These are phyloP conservation scores for Petrocephalus microphthalmus DNA, from an alignment of 2,113 vertebrate genomes.

Conservation along the genomic window DNA sequence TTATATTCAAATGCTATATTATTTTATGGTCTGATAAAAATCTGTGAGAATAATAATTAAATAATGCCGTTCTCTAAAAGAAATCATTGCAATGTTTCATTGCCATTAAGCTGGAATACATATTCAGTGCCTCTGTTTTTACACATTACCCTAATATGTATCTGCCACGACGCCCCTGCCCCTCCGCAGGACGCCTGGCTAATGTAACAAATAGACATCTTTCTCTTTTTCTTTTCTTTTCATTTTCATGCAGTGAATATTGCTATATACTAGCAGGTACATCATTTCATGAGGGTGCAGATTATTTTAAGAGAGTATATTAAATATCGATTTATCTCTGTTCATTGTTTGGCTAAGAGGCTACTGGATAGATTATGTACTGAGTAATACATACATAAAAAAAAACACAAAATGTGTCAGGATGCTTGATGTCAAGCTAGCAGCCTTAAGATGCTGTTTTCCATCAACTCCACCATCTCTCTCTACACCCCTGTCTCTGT, in stretches of 20 bases:
- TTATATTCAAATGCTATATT: conserved; percentile 33
- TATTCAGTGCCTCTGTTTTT: neutral
- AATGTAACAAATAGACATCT: neutral
- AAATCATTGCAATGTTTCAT: neutral
- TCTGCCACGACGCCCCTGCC: neutral
- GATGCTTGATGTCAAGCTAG: neutral
- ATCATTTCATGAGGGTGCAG: neutral
- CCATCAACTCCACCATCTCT: neutral
- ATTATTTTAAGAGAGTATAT: neutral
- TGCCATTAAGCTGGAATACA: neutral
- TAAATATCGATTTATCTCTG: neutral
- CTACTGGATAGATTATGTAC: neutral
- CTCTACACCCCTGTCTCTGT: neutral
- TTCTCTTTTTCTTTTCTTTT: neutral
- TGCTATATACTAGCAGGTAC: neutral
- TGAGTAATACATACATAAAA: neutral
- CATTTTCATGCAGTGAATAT: neutral
- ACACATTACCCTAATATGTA: neutral
- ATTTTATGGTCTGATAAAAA: conserved; percentile 37
- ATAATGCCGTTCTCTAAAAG: neutral
- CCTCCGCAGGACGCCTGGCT: neutral
- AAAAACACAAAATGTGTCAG: neutral
- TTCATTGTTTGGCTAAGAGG: neutral
- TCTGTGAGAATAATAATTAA: conserved; percentile 35
- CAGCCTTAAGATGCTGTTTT: neutral